These are phyloP conservation scores for Folsomia manolachei DNA, from an alignment of 2,888 invertebrate species.

Conservation along the genomic window DNA sequence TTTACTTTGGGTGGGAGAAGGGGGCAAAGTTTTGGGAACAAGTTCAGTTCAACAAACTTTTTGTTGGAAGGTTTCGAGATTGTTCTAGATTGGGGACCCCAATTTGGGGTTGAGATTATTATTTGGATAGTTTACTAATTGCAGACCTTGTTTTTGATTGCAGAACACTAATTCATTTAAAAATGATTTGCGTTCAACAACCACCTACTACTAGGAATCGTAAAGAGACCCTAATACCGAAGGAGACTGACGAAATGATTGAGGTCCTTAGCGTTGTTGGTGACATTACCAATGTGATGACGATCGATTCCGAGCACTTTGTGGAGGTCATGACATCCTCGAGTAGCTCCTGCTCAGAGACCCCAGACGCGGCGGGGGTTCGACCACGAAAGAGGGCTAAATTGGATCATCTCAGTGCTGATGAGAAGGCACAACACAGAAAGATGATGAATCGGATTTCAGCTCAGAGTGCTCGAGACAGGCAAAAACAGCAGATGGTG, in stretches of 20 bases:
- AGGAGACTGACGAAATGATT: conserved; percentile 34
- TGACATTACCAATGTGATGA: conserved; percentile 38
- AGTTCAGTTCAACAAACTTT: too few species aligned
- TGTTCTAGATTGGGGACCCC: too few species aligned
- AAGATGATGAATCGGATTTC: conserved; percentile 51
- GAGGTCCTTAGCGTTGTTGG: conserved; percentile 39
- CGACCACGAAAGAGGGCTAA: conserved; percentile 48
- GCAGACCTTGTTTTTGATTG: not conserved
- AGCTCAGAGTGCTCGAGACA: conserved; percentile 49
- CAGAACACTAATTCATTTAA: not conserved
- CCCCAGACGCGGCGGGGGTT: conserved; percentile 11
- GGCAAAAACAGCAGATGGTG: conserved; percentile 47
- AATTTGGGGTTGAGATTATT: too few species aligned
- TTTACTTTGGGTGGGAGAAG: not conserved
- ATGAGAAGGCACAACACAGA: conserved; percentile 49
- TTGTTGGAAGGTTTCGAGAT: too few species aligned
- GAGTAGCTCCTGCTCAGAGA: not conserved
- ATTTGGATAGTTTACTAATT: too few species aligned
- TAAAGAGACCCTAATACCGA: conserved; percentile 44
- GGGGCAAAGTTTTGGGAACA: conserved; percentile 16
- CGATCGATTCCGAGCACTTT: conserved; percentile 32
- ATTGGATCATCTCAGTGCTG: conserved; percentile 46
- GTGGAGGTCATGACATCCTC: conserved; percentile 36
- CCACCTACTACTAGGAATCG: conserved; percentile 33
- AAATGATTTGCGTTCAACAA: conserved; percentile 39